Conservation (phyloP, 1,140 invertebrate genomes). For the Papilio polytes region DNA sequence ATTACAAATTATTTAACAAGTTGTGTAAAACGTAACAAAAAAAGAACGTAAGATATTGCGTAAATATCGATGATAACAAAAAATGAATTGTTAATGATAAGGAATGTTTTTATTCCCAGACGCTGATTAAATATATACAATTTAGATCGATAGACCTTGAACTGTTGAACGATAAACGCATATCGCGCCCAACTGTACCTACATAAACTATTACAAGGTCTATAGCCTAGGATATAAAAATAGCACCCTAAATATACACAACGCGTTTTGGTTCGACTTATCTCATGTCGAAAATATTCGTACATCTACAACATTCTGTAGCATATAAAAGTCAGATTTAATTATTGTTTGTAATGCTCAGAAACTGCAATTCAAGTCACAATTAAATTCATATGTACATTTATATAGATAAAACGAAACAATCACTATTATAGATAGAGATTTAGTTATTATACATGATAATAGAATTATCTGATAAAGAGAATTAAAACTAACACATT, state of each 20-base stretch:
- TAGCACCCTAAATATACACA: constrained; percentile 1
- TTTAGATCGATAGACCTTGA: constrained; percentile 7
- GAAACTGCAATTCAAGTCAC: not conserved
- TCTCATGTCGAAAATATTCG: not conserved
- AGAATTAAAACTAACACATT: not conserved
- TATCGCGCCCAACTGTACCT: not conserved
- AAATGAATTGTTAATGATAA: not conserved
- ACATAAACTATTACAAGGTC: constrained; percentile 3
- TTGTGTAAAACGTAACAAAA: not conserved
- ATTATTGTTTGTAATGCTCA: too few species aligned
- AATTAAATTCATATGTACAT: not conserved
- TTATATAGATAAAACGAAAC: not conserved
- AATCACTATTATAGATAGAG: not conserved
- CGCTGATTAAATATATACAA: not conserved
- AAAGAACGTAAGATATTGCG: not conserved
- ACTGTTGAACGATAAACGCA: constrained; percentile 22
- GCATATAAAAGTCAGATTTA: not conserved
- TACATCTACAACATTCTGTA: not conserved
- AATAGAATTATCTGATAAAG: not conserved
- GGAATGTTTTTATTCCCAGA: constrained; percentile 1
- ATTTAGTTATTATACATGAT: not conserved
- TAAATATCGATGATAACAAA: not conserved
- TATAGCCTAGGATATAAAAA: constrained; percentile 7
- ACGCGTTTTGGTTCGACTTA: not conserved
- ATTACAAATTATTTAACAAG: not conserved